phyloP scores from a whole-genome alignment of 2,888 invertebrate species.

The Lysandra coridon region DNA sequence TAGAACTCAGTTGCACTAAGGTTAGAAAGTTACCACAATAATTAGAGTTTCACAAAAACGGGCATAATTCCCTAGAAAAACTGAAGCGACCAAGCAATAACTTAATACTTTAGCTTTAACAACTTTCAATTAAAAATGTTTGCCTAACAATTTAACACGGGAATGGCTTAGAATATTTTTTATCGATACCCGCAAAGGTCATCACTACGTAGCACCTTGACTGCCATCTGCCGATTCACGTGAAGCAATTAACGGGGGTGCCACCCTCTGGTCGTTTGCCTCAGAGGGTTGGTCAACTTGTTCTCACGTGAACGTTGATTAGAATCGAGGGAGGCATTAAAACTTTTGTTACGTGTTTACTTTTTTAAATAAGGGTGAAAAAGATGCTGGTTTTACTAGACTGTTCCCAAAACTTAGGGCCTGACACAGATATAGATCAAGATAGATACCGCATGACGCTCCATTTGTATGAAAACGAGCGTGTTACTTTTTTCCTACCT shows the following conservation, averaged over 20 bases:
- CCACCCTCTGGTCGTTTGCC: constrained; percentile 79
- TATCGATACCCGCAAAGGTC: constrained; percentile 64
- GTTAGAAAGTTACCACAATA: not conserved
- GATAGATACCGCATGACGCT: too few relatives aligned
- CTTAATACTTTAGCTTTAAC: not conserved
- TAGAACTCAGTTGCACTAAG: too few relatives aligned
- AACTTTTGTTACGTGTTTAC: not conserved
- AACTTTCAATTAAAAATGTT: constrained; percentile 28
- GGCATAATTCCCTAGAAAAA: not conserved
- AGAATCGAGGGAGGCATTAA: constrained; percentile 24
- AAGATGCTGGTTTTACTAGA: not conserved
- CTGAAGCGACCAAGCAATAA: not conserved
- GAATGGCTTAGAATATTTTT: constrained; percentile 40
- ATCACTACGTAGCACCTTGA: constrained; percentile 76
- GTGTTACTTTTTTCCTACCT: too few relatives aligned
- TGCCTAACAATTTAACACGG: constrained; percentile 31
- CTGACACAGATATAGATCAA: too few relatives aligned
- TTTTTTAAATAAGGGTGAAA: not conserved
- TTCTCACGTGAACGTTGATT: constrained; percentile 40
- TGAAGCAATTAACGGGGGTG: constrained; percentile 78
- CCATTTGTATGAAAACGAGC: too few relatives aligned
- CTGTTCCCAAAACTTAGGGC: too few relatives aligned
- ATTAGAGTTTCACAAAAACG: too few relatives aligned
- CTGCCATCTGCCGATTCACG: constrained; percentile 76
- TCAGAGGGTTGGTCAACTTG: constrained; percentile 69